These are phyloP conservation scores for Limenitis arthemis DNA, from an alignment of 2,888 invertebrate genomes.

Conservation along the genomic window DNA sequence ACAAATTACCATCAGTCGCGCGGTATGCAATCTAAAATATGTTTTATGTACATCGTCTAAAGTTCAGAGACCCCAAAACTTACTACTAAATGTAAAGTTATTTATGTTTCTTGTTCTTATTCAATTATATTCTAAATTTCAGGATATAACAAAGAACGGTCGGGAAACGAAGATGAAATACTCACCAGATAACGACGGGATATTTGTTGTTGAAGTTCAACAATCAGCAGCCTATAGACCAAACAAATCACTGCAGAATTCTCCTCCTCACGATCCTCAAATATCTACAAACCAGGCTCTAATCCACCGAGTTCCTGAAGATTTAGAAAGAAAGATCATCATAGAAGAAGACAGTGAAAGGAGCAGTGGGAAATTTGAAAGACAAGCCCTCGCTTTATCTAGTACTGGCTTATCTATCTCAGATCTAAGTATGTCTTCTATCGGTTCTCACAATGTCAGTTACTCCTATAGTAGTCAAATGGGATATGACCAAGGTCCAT, in stretches of 20 bases:
- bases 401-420: slow-evolving; percentile 88
- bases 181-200: slow-evolving; percentile 79
- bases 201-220: slow-evolving; percentile 80
- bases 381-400: slow-evolving; percentile 67
- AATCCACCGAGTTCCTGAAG: slow-evolving; percentile 59
- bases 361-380: slow-evolving; percentile 43
- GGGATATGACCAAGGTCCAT: slow-evolving; percentile 81
- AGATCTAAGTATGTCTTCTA: slow-evolving; percentile 82
- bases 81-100: background rate
- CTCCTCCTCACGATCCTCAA: slow-evolving; percentile 52
- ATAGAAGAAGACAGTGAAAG: slow-evolving; percentile 50
- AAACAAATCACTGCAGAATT: slow-evolving; percentile 47
- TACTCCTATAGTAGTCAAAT: slow-evolving; percentile 87
- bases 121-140: slow-evolving; percentile 14
- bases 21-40: slow-evolving; percentile 17
- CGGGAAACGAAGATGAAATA: slow-evolving; percentile 83
- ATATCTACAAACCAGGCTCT: slow-evolving; percentile 65
- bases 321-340: slow-evolving; percentile 42
- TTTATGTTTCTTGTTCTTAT: background rate
- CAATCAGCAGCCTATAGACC: slow-evolving; percentile 57
- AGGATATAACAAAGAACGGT: slow-evolving; percentile 80
- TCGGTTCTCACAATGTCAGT: slow-evolving; percentile 79
- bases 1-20: slow-evolving; percentile 14
- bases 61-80: background rate
- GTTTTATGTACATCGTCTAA: slow-evolving; percentile 18